These are phyloP conservation scores for Aphis craccivora DNA, from an alignment of 1,140 invertebrate genomes.

Conservation along the genomic window DNA sequence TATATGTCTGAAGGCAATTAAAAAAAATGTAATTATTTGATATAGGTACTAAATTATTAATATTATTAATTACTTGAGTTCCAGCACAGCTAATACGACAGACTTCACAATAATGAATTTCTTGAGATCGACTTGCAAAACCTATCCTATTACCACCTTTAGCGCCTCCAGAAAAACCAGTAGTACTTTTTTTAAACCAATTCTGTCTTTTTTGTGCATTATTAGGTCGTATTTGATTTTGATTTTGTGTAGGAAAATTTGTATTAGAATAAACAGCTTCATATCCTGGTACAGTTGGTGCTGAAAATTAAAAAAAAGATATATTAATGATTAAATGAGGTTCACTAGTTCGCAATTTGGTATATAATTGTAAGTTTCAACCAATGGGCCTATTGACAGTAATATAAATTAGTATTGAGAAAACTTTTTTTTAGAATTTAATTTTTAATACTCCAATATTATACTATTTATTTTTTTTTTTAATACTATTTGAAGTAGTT, in stretches of 20 bases:
- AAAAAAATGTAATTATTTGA: neutral
- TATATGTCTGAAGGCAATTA: conserved; percentile 76
- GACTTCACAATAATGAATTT: conserved; percentile 93
- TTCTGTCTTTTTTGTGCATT: conserved; percentile 55
- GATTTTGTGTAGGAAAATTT: conserved; percentile 55
- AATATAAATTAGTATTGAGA: neutral
- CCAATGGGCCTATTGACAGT: neutral
- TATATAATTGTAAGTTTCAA: neutral
- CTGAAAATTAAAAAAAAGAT: neutral
- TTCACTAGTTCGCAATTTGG: neutral
- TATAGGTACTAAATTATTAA: neutral
- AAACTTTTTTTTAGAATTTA: neutral
- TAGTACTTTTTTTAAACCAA: conserved; percentile 48
- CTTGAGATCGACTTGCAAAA: conserved; percentile 67
- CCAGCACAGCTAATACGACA: conserved; percentile 98
- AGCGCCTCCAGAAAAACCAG: conserved; percentile 44
- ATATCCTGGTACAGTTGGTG: conserved; percentile 42
- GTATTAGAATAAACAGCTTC: conserved; percentile 52
- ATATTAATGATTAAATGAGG: neutral
- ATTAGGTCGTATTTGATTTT: conserved; percentile 53
- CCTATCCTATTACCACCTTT: conserved; percentile 39
- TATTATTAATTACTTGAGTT: conserved; percentile 71
- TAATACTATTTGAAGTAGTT: too few relatives aligned
- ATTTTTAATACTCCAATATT: too few relatives aligned
- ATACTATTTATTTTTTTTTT: too few relatives aligned